Conservation (phyloP, 1,140 invertebrate genomes). For the Sitobion miscanthi region DNA sequence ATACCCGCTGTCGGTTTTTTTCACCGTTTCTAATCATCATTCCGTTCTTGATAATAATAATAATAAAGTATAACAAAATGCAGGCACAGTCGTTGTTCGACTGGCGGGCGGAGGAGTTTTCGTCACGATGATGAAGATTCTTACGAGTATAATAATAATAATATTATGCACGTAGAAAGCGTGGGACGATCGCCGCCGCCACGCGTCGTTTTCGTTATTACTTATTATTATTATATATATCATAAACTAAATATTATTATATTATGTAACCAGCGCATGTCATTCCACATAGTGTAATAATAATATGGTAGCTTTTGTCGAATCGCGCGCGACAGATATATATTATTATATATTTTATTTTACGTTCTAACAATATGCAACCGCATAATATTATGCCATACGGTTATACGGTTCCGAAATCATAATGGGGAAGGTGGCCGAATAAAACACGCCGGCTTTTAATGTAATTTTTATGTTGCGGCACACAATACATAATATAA, state of each 20-base stretch:
- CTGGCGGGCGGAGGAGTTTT: neutral
- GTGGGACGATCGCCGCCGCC: constrained; percentile 4
- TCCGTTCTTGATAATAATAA: neutral
- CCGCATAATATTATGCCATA: neutral
- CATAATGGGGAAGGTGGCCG: neutral
- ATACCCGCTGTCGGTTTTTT: neutral
- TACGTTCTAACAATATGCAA: neutral
- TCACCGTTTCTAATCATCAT: neutral
- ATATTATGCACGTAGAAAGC: neutral
- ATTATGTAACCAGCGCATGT: neutral
- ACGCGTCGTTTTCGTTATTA: neutral
- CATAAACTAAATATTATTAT: neutral
- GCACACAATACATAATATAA: neutral
- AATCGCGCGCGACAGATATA: neutral
- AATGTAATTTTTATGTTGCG: neutral
- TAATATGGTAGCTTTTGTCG: neutral
- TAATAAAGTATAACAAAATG: neutral
- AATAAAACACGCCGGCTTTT: neutral
- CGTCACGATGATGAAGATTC: neutral
- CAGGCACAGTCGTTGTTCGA: neutral
- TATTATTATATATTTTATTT: constrained; percentile 5
- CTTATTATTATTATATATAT: neutral
- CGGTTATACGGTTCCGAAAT: neutral
- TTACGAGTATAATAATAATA: neutral
- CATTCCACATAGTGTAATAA: neutral